Conservation (phyloP, 2,888 invertebrate genomes). For the Eupithecia dodoneata region DNA sequence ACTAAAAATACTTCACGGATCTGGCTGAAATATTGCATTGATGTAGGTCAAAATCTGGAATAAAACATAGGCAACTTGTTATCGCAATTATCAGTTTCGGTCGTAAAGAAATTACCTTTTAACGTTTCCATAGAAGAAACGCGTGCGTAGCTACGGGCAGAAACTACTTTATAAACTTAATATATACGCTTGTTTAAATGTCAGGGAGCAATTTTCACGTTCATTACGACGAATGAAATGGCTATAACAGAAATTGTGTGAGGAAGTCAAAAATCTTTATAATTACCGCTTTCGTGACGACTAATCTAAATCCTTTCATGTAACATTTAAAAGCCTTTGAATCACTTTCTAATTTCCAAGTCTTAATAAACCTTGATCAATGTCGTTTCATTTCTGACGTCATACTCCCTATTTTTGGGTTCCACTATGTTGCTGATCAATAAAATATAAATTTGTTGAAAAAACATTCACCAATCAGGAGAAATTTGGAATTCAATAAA, state of each 20-base stretch:
- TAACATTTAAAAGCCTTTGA: constrained; percentile 9
- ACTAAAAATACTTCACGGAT: too few species aligned
- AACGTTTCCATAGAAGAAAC: neutral
- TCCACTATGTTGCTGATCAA: neutral
- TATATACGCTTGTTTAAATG: neutral
- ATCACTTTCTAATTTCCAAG: constrained; percentile 1
- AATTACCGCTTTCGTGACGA: constrained; percentile 6
- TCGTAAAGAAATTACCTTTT: too few species aligned
- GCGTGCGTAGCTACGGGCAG: neutral
- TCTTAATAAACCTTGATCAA: neutral
- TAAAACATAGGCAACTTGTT: too few species aligned
- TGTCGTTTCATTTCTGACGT: neutral
- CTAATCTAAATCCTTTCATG: constrained; percentile 9
- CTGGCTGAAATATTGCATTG: too few species aligned
- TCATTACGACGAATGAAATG: neutral
- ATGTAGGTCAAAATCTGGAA: too few species aligned
- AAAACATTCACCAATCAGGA: neutral
- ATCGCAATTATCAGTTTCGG: too few species aligned
- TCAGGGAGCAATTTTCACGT: neutral
- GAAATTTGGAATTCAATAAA: neutral
- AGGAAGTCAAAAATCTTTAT: constrained; percentile 1
- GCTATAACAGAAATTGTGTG: neutral
- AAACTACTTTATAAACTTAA: neutral
- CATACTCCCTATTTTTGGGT: neutral
- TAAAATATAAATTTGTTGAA: neutral